These are phyloP conservation scores for Scotopteryx bipunctaria DNA, from an alignment of 2,888 invertebrate species.

Conservation along the genomic window DNA sequence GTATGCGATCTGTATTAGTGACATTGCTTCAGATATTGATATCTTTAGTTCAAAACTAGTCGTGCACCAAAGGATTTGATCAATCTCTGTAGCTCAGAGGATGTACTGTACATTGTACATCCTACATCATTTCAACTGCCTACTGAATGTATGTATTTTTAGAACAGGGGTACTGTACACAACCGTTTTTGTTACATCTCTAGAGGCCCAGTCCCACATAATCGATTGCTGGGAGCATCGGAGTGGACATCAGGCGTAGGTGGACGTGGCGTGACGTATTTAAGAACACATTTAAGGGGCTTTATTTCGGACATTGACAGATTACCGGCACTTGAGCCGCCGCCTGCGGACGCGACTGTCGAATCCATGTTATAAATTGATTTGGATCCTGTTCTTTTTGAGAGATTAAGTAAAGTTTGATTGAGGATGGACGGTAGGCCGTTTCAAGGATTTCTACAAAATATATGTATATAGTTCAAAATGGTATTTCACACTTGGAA, in stretches of 20 bases:
- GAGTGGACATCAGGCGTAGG: slow-evolving; percentile 57
- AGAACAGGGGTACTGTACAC: background rate
- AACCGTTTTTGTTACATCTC: background rate
- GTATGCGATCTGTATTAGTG: too few relatives aligned
- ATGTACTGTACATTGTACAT: too few relatives aligned
- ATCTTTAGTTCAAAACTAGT: too few relatives aligned
- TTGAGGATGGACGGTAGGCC: slow-evolving; percentile 16
- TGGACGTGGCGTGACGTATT: slow-evolving; percentile 54
- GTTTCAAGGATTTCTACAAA: background rate
- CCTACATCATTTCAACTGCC: too few relatives aligned
- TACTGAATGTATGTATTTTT: background rate
- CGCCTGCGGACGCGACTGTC: slow-evolving; percentile 49
- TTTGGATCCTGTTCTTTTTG: slow-evolving; percentile 39
- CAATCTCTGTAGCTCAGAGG: too few relatives aligned
- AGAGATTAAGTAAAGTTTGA: slow-evolving; percentile 34
- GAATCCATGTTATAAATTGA: slow-evolving; percentile 61
- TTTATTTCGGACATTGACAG: slow-evolving; percentile 73
- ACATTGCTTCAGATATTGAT: too few relatives aligned
- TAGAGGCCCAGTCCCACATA: slow-evolving; percentile 43
- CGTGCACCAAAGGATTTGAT: too few relatives aligned
- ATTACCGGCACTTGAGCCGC: slow-evolving; percentile 61
- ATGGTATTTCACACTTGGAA: too few relatives aligned
- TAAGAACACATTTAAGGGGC: slow-evolving; percentile 73
- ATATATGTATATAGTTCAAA: background rate
- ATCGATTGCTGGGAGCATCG: slow-evolving; percentile 56